Conservation (phyloP, 2,797 vertebrate species). For the Chanos chanos region DNA sequence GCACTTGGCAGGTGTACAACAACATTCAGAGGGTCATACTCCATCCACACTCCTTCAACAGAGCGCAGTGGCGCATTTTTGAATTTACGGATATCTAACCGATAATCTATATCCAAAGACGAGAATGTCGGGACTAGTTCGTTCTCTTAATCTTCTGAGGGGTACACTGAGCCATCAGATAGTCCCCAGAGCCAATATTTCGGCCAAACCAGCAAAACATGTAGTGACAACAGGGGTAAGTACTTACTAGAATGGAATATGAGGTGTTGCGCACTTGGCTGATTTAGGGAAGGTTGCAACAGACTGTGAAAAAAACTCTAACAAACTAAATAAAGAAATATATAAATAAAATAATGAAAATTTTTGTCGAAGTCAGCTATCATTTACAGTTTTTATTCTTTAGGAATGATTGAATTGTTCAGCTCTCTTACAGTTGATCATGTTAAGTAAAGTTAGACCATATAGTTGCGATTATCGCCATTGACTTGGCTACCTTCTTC, state of each 20-base stretch:
- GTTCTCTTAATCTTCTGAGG: slow-evolving; percentile 53
- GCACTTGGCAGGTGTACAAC: slow-evolving; percentile 38
- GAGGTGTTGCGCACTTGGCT: slow-evolving; percentile 16
- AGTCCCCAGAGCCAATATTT: slow-evolving; percentile 38
- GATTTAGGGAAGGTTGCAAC: too few species aligned
- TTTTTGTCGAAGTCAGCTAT: neutral
- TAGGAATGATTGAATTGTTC: too few species aligned
- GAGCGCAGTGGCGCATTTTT: neutral
- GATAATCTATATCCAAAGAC: neutral
- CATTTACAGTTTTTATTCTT: neutral
- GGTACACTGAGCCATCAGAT: slow-evolving; percentile 46
- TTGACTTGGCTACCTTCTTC: slow-evolving; percentile 40
- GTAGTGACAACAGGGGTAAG: slow-evolving; percentile 53
- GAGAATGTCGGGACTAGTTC: slow-evolving; percentile 54
- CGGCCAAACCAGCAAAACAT: slow-evolving; percentile 61
- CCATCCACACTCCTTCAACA: neutral
- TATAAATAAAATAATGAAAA: neutral
- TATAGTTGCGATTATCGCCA: slow-evolving; percentile 44
- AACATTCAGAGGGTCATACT: neutral
- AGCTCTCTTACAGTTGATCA: neutral
- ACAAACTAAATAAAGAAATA: too few species aligned
- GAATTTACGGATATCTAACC: neutral
- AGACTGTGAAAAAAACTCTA: neutral
- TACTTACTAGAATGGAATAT: slow-evolving; percentile 5
- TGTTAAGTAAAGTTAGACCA: neutral